Base-by-base conservation (phyloP, 2,113 vertebrate genomes). In the Gopherus flavomarginatus region DNA sequence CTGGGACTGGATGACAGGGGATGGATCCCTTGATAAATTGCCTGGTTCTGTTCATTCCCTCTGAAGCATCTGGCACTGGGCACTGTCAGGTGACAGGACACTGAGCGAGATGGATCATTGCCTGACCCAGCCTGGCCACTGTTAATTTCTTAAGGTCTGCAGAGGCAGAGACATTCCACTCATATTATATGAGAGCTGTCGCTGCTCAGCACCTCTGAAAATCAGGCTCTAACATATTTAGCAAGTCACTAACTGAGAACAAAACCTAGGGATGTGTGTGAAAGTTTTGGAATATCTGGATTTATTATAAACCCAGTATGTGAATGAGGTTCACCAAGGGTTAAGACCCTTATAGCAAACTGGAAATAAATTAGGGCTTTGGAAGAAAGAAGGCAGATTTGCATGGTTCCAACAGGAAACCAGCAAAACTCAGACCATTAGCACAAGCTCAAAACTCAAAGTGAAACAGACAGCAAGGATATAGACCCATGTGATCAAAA, bases 371-470 rank as follows among this genome's bases (percentile, higher is more conserved):
- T 38, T n/a, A 38, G 16, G 14, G 8, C 19, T 38, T 38, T 22
- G 65, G 9, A n/a, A 38, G 65, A n/a, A 22, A 38, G 59, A 65
- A 35, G 62, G 62, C 16, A 12, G 35, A 72, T 4, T 22, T 3
- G 22, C 78, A 1, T 57, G 4, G 5, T 0, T 0, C 65, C 4
- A 52, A 53, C 26, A 80, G 4, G 5, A 8, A 4, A 19, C 31
- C 19, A 42, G 19, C 42, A 35, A 44, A 24, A 0, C 19, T 5
- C 22, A 0, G 26, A 52, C 83, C 8, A 81, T 5, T 1, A 3
- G 77, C 77, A 9, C 9, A n/a, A 87, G 50, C 44, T 47, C 80
- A 17, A 9, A 65, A 49, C 82, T 3, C 52, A 31, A 54, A 8
- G 26, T n/a, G 11, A 38, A 38, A 50, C 19, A 49, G 12, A 24